Evolutionary conservation across 1,140 invertebrate species (phyloP).

Genomic region (Copidosoma floridanum): DNA sequence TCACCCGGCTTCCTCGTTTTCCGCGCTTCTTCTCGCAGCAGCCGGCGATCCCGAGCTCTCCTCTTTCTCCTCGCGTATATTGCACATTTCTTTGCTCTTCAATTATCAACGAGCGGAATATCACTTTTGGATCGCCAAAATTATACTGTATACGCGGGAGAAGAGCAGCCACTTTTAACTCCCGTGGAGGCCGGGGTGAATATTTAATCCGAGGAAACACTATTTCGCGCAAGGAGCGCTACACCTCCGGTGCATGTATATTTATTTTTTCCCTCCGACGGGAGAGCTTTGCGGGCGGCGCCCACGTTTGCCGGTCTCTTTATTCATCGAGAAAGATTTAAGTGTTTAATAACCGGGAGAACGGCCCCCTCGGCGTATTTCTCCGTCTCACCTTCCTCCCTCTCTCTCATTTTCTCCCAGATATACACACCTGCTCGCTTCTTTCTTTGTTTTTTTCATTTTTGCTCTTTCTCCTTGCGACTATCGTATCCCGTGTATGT

Average conservation of each 20-base stretch:
- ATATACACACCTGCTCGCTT: conserved; percentile 12
- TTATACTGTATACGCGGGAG: too few relatives aligned
- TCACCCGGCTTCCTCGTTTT: conserved; percentile 22
- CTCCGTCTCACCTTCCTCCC: not conserved
- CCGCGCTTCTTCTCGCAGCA: not conserved
- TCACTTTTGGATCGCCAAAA: too few relatives aligned
- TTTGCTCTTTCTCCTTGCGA: too few relatives aligned
- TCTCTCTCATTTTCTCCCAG: not conserved
- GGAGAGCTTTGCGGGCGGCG: not conserved
- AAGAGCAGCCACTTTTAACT: too few relatives aligned
- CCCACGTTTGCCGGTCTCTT: not conserved
- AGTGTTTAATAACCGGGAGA: conserved; percentile 49
- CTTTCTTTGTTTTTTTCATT: conserved; percentile 7
- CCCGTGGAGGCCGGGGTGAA: too few relatives aligned
- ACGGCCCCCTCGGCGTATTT: conserved; percentile 1
- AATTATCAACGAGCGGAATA: too few relatives aligned
- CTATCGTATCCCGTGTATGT: too few relatives aligned
- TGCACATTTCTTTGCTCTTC: not conserved
- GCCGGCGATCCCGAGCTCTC: not conserved
- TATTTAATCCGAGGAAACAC: not conserved
- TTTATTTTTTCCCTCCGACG: conserved; percentile 16
- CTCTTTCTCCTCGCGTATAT: not conserved
- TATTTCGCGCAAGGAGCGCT: conserved; percentile 17
- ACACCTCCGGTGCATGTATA: not conserved
- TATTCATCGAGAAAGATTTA: conserved; percentile 42